phyloP scores from a whole-genome alignment of 2,888 invertebrate genomes.

The Anorthoa munda region DNA sequence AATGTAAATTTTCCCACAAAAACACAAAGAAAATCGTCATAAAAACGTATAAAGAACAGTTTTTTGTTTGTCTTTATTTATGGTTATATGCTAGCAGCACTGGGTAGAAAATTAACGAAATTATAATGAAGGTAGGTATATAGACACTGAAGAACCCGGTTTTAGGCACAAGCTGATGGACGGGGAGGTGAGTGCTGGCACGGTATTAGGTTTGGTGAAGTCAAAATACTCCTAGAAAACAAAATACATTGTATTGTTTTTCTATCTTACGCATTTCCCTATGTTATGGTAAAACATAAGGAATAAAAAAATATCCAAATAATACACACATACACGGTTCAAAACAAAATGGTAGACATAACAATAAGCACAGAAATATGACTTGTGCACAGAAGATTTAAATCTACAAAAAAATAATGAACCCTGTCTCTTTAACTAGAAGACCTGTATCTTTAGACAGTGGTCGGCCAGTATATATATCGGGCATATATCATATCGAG shows the following conservation, averaged over 20 bases:
- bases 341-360: too few species aligned
- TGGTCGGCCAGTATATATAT: too few species aligned
- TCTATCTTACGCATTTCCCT: not conserved
- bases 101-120: constrained; percentile 63
- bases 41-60: constrained; percentile 34
- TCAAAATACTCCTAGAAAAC: constrained; percentile 31
- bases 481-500: too few species aligned
- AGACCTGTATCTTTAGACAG: too few species aligned
- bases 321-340: too few species aligned
- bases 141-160: constrained; percentile 66
- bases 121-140: constrained; percentile 51
- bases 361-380: too few species aligned
- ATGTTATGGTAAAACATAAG: not conserved
- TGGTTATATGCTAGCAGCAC: constrained; percentile 55
- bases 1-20: constrained; percentile 26
- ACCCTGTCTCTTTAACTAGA: too few species aligned
- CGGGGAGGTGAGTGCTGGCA: constrained; percentile 42
- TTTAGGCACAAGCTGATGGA: constrained; percentile 67
- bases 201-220: constrained; percentile 28
- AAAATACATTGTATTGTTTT: not conserved
- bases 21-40: constrained; percentile 21
- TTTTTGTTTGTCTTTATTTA: constrained; percentile 8
- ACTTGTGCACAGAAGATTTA: too few species aligned
- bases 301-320: not conserved
- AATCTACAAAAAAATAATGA: too few species aligned